These are phyloP conservation scores for Ophiothrix spiculata DNA, from an alignment of 35 echinoderm and acorn worm genomes.

Conservation along the genomic window DNA sequence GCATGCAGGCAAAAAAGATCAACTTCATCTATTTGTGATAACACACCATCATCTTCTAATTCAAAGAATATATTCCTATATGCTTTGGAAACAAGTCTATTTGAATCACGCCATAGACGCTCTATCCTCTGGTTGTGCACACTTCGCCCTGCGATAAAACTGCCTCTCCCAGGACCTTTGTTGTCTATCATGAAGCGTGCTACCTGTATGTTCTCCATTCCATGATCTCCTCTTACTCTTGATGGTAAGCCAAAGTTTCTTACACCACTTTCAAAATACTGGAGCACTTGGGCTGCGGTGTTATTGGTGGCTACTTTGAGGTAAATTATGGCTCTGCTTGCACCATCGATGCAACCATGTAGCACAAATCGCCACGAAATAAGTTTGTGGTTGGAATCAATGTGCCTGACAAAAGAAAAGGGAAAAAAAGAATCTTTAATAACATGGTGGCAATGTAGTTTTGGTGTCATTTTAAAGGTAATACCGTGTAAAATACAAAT, in stretches of 20 bases:
- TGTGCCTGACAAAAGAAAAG: too few species aligned
- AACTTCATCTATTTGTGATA: background rate
- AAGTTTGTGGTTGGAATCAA: too few species aligned
- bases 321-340: slow-evolving; percentile 31
- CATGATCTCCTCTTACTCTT: slow-evolving; percentile 43
- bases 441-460: too few species aligned
- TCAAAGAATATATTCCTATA: background rate
- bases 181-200: slow-evolving; percentile 27
- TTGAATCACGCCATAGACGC: background rate
- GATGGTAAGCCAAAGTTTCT: slow-evolving; percentile 40
- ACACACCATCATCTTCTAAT: background rate
- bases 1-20: background rate
- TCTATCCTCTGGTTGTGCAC: background rate
- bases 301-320: slow-evolving; percentile 33
- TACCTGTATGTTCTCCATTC: slow-evolving; percentile 57
- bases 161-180: slow-evolving; percentile 22
- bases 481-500: too few species aligned
- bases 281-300: slow-evolving; percentile 26
- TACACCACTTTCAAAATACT: slow-evolving; percentile 35
- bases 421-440: too few species aligned
- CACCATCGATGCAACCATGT: slow-evolving; percentile 63
- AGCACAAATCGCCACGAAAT: slow-evolving; percentile 65
- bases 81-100: background rate
- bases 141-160: slow-evolving; percentile 39
- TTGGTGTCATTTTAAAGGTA: too few species aligned